Evolutionary conservation across 2,113 vertebrate species (phyloP), one percentile per base, ranked within the genome.

Genomic region (Peromyscus californicus): DNA sequence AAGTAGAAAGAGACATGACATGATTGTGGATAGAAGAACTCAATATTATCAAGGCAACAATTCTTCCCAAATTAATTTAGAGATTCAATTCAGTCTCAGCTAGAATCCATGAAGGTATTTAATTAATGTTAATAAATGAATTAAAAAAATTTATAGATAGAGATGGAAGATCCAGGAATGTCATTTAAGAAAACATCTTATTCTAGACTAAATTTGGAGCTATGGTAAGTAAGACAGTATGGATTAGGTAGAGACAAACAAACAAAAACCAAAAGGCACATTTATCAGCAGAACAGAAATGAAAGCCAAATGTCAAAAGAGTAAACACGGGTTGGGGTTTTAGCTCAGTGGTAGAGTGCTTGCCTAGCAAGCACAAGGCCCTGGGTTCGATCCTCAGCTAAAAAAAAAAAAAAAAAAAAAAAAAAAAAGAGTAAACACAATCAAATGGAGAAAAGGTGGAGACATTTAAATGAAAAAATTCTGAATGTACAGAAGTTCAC

Each of bases 61-160:
- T 91, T 82, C 19, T 89, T 80, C 15, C 36, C 36, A n/a, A 82
- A 11, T 42, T 93, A 59, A n/a, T 31, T 75, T 39, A 4, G 51
- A 85, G 5, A 84, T n/a, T 84, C 33, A 88, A 75, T 12, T 79
- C 17, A 89, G 51, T 45, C 1, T 29, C 36, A 75, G n/a, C 42
- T 2, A 67, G 89, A 96, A 85, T 75, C 16, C 15, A 85, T 33
- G 13, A 85, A 93, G 36, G 33, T 51, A 85, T 88, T 93, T 79
- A 78, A 8, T 54, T 7, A 1, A 89, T 79, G 74, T 90, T 31
- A 90, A 90, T 8, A 94, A 63, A 48, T 0, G 22, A 3, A 82
- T 36, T 74, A n/a, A 92, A 65, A 65, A 93, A 93, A 15, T 84
- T 72, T 89, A 78, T 39, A 54, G 13, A n/a, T n/a, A 91, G 13